Conservation (phyloP, 2,888 invertebrate genomes). For the Nomada fabriciana region DNA sequence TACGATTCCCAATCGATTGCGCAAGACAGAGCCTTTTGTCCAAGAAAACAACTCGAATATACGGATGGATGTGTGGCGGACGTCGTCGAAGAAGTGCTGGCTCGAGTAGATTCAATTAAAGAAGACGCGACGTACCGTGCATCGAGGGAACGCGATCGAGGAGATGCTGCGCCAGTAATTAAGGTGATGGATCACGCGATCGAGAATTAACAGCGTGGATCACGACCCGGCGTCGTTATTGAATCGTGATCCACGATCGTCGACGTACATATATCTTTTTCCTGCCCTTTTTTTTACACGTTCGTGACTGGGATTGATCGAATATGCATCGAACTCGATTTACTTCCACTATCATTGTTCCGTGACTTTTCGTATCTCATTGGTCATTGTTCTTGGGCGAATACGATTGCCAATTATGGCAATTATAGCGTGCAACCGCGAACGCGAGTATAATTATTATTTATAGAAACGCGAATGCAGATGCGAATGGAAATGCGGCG, state of each 20-base stretch:
- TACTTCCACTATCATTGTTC: not conserved
- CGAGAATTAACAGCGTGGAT: slow-evolving; percentile 48
- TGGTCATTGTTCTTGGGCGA: not conserved
- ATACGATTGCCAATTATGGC: not conserved
- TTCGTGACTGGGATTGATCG: not conserved
- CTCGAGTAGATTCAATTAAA: slow-evolving; percentile 53
- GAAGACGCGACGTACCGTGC: slow-evolving; percentile 49
- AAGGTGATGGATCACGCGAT: slow-evolving; percentile 59
- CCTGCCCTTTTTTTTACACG: not conserved
- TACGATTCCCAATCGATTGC: slow-evolving; percentile 6
- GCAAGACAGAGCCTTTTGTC: slow-evolving; percentile 1
- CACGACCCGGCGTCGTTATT: slow-evolving; percentile 41
- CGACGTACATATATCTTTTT: too few species aligned
- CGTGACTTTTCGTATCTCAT: not conserved
- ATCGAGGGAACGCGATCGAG: slow-evolving; percentile 32
- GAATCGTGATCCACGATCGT: slow-evolving; percentile 30
- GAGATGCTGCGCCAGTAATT: slow-evolving; percentile 36
- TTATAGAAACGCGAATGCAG: not conserved
- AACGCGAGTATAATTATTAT: not conserved
- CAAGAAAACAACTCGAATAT: not conserved
- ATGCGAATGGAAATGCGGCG: not conserved
- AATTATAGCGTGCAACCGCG: too few species aligned
- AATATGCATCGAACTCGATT: not conserved
- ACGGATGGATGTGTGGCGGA: slow-evolving; percentile 18
- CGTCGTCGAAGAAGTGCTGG: slow-evolving; percentile 17